Percentiles rank a stretch among this genome's conserved stretches.
phyloP scores from a whole-genome alignment of 1,140 invertebrate genomes.

The Bombus terrestris region DNA sequence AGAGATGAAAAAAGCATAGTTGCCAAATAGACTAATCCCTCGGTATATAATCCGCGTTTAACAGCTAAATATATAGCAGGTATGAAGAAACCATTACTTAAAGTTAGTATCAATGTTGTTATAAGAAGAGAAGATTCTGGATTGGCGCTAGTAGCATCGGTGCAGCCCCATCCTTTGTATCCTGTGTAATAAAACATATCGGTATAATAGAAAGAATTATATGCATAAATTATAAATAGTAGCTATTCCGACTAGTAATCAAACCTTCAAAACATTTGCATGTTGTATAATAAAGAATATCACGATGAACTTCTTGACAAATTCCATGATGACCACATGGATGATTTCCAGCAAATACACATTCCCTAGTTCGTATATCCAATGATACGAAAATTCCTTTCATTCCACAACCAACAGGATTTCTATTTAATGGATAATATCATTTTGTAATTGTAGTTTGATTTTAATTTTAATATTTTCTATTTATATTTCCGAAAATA shows the following conservation, averaged over 20 bases:
- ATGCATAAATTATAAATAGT: neutral
- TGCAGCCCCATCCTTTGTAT: constrained; percentile 92
- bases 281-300: constrained; percentile 82
- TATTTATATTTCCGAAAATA: constrained; percentile 29
- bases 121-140: constrained; percentile 86
- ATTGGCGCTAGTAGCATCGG: constrained; percentile 89
- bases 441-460: constrained; percentile 5
- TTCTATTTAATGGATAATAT: constrained; percentile 64
- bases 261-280: constrained; percentile 83
- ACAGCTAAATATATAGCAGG: constrained; percentile 92
- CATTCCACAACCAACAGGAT: constrained; percentile 74
- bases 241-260: constrained; percentile 26
- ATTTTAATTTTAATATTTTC: neutral
- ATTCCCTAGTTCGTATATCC: constrained; percentile 82
- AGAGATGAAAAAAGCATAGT: constrained; percentile 95
- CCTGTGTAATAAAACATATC: constrained; percentile 77
- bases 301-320: constrained; percentile 83
- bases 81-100: constrained; percentile 94
- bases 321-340: constrained; percentile 82
- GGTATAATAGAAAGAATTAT: neutral
- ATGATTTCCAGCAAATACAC: constrained; percentile 79
- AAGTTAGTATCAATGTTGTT: constrained; percentile 89
- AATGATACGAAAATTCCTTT: constrained; percentile 83
- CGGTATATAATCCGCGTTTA: constrained; percentile 89
- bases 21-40: constrained; percentile 91